phyloP scores from a whole-genome alignment of 2,797 vertebrate genomes.

The Sebastiscus albofasciatus region DNA sequence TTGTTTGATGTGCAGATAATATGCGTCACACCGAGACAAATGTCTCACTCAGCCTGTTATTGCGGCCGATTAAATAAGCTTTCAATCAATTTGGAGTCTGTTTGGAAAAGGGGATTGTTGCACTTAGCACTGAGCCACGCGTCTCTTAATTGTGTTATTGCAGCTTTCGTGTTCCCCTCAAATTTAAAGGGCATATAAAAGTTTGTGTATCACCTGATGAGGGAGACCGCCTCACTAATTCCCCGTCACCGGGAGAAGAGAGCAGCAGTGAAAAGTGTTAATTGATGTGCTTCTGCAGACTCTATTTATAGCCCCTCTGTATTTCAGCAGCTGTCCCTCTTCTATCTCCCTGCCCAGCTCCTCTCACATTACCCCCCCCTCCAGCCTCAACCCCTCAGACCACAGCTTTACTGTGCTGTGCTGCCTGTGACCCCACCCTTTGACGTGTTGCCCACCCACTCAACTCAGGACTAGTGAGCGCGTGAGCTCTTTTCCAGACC shows the following conservation, averaged over 20 bases:
- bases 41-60: not conserved
- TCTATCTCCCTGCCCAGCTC: slow-evolving; percentile 46
- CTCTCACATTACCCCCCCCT: slow-evolving; percentile 64
- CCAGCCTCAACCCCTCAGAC: slow-evolving; percentile 16
- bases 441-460: slow-evolving; percentile 38
- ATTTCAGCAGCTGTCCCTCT: slow-evolving; percentile 77
- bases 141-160: not conserved
- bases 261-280: slow-evolving; percentile 38
- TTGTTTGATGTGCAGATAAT: not conserved
- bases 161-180: not conserved
- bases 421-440: slow-evolving; percentile 59
- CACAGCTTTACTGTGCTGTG: slow-evolving; percentile 37
- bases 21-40: not conserved
- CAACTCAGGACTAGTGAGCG: slow-evolving; percentile 42
- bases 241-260: slow-evolving; percentile 19
- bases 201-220: slow-evolving; percentile 3
- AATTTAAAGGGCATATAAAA: not conserved
- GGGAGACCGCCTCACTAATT: slow-evolving; percentile 19
- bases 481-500: slow-evolving; percentile 43
- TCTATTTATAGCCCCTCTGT: slow-evolving; percentile 74
- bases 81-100: not conserved
- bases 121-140: not conserved
- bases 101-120: not conserved
- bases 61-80: not conserved
- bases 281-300: slow-evolving; percentile 54